phyloP scores from a whole-genome alignment of 2,113 vertebrate species.

The Isichthys henryi region DNA sequence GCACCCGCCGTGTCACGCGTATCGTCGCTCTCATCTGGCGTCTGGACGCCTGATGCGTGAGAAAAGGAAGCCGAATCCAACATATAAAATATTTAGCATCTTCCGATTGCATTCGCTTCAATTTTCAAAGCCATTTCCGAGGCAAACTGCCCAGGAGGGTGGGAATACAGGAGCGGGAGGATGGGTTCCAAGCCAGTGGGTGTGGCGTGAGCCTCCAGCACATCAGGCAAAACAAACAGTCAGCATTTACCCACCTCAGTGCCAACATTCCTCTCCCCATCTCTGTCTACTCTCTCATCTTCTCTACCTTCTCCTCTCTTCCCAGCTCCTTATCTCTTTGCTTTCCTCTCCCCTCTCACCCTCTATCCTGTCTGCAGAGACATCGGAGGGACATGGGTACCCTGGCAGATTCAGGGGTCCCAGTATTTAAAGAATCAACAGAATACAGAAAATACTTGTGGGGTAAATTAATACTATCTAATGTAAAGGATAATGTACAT shows the following conservation, averaged over 20 bases:
- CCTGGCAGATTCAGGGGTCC: background rate
- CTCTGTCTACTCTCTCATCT: background rate
- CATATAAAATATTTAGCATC: slow-evolving; percentile 19
- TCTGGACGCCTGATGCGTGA: background rate
- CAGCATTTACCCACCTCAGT: background rate
- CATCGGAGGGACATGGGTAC: background rate
- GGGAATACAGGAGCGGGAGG: background rate
- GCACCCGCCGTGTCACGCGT: background rate
- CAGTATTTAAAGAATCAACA: background rate
- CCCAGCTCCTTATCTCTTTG: background rate
- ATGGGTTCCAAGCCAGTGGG: background rate
- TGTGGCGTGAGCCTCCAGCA: background rate
- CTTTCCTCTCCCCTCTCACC: background rate
- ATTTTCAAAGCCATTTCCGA: slow-evolving; percentile 1
- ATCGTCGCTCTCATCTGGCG: background rate
- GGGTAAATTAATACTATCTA: background rate
- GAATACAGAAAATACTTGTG: background rate
- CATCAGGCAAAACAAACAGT: background rate
- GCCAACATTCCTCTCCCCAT: background rate
- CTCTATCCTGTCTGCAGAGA: background rate
- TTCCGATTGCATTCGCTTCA: slow-evolving; percentile 11
- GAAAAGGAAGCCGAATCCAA: background rate
- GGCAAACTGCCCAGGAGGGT: background rate
- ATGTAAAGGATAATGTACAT: background rate
- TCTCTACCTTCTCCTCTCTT: background rate